A percentile compares a stretch with the other conserved stretches of the same genome.
These are phyloP conservation scores for Salvelinus sp. DNA, from an alignment of 2,113 vertebrate species.

Conservation along the genomic window DNA sequence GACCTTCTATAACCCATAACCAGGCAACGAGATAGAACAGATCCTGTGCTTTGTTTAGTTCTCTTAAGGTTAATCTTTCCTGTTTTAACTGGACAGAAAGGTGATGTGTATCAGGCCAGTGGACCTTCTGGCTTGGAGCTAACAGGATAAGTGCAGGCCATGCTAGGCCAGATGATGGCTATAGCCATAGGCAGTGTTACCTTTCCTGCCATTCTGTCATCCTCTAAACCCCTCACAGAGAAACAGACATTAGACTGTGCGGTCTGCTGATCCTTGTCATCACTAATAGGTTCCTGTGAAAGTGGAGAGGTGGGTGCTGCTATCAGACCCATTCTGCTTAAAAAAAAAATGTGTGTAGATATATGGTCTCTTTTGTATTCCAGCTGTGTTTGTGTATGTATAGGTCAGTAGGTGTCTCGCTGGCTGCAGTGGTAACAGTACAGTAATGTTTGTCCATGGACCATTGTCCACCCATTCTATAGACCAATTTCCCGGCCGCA, in stretches of 20 bases:
- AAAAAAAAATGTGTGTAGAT: not conserved
- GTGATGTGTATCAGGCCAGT: conserved; percentile 46
- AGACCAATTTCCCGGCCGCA: no score
- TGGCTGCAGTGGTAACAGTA: no score
- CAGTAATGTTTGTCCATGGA: no score
- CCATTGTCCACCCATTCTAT: no score
- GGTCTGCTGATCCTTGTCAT: conserved; percentile 33
- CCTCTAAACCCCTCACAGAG: conserved; percentile 23
- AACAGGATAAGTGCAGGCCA: conserved; percentile 34
- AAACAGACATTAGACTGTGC: conserved; percentile 20
- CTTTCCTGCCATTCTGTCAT: conserved; percentile 17
- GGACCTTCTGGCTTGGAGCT: conserved; percentile 26
- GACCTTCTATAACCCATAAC: not conserved
- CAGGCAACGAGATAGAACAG: not conserved
- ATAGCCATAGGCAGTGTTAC: conserved; percentile 37
- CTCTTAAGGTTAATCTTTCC: not conserved
- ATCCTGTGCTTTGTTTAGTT: not conserved
- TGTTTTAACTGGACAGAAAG: conserved; percentile 33
- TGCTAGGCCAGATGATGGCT: conserved; percentile 40
- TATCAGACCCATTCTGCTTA: conserved; percentile 1
- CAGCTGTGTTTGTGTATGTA: not conserved
- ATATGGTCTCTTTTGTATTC: conserved; percentile 5
- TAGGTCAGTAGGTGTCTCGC: no score
- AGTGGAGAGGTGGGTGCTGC: conserved; percentile 4
- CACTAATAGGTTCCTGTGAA: conserved; percentile 23